Conservation (phyloP, 1,140 invertebrate genomes). For the Brachystomella parvula region DNA sequence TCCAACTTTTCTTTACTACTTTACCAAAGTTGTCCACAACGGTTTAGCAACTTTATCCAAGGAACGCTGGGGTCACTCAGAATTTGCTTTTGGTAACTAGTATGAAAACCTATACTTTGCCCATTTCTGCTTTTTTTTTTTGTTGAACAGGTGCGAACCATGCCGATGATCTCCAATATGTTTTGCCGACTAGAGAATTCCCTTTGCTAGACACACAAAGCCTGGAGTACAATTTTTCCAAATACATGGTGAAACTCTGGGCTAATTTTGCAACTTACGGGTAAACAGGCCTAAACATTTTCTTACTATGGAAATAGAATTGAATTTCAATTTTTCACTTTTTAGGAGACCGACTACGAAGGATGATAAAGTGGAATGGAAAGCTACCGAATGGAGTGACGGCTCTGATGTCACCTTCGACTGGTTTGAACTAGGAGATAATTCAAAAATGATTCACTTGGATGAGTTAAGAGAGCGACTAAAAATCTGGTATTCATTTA, state of each 20-base stretch:
- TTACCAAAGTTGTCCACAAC: background rate
- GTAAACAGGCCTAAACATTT: background rate
- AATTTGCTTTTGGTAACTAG: background rate
- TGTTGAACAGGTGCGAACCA: background rate
- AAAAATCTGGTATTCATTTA: background rate
- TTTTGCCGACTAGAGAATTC: background rate
- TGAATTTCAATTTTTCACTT: background rate
- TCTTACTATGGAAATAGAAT: background rate
- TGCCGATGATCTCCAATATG: background rate
- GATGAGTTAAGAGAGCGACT: background rate
- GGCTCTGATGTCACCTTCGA: background rate
- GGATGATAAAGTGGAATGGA: background rate
- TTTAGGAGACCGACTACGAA: background rate
- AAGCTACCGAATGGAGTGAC: background rate
- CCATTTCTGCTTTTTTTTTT: background rate
- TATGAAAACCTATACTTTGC: background rate
- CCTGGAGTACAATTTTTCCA: background rate
- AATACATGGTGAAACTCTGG: background rate
- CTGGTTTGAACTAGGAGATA: background rate
- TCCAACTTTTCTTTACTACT: slow-evolving; percentile 1
- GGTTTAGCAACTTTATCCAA: background rate
- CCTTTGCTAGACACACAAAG: background rate
- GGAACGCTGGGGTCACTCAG: background rate
- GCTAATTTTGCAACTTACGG: background rate
- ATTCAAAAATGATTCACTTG: background rate